phyloP scores from a whole-genome alignment of 2,113 vertebrate genomes.

The Acrocephalus kingi region DNA sequence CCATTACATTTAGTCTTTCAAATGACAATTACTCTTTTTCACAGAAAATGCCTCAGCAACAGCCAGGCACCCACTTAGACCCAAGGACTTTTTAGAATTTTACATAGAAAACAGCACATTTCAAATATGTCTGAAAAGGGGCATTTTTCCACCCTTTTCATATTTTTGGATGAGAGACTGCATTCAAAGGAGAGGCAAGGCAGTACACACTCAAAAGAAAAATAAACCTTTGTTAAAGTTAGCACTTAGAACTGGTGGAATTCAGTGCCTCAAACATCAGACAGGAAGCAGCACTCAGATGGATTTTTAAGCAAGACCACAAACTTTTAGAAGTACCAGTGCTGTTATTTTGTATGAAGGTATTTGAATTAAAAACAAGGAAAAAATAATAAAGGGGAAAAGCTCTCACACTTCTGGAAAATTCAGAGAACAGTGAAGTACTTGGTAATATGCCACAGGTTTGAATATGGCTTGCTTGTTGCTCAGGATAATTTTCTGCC shows the following conservation, averaged over 20 bases:
- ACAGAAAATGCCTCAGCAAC: slow-evolving; percentile 9
- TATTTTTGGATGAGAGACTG: slow-evolving; percentile 18
- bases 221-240: slow-evolving; percentile 47
- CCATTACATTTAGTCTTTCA: neutral
- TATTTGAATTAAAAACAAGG: neutral
- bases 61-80: neutral
- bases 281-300: neutral
- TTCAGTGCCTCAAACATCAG: neutral
- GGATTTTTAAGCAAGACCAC: neutral
- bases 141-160: slow-evolving; percentile 10
- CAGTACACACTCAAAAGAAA: neutral
- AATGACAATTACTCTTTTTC: slow-evolving; percentile 4
- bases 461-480: neutral
- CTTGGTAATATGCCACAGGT: slow-evolving; percentile 8
- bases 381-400: neutral
- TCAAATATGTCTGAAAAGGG: slow-evolving; percentile 11
- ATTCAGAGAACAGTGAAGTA: neutral
- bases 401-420: neutral
- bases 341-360: neutral
- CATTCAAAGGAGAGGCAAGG: slow-evolving; percentile 4
- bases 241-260: neutral
- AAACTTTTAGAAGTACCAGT: neutral
- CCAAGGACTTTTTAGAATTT: slow-evolving; percentile 8
- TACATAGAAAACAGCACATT: neutral
- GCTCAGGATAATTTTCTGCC: slow-evolving; percentile 39